Evolutionary conservation across 2,888 invertebrate genomes (phyloP).

Genomic region (Synanthedon vespiformis): DNA sequence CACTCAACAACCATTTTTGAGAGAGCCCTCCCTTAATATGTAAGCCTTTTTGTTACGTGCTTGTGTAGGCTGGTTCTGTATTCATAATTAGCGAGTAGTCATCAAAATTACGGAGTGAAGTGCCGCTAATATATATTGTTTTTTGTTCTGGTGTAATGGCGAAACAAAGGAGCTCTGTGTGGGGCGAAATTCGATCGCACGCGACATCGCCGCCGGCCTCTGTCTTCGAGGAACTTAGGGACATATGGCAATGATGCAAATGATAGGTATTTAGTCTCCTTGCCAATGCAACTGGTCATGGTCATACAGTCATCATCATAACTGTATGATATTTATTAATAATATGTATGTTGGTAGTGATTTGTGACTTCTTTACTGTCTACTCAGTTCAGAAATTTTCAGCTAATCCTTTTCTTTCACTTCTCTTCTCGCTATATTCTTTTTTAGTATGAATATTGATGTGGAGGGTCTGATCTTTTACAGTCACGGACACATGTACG

Average conservation of each 20-base stretch:
- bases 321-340: too few species aligned
- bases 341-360: too few species aligned
- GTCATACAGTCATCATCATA: too few species aligned
- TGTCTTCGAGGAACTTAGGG: constrained; percentile 9
- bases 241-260: not conserved
- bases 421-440: too few species aligned
- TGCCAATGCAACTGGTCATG: not conserved
- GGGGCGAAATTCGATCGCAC: constrained; percentile 55
- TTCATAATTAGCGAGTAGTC: constrained; percentile 45
- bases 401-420: too few species aligned
- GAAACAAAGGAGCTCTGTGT: constrained; percentile 40
- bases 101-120: constrained; percentile 54
- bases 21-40: constrained; percentile 13
- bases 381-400: too few species aligned
- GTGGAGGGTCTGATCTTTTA: too few species aligned
- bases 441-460: too few species aligned
- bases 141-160: constrained; percentile 24
- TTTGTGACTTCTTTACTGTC: too few species aligned
- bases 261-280: constrained; percentile 1
- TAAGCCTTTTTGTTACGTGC: constrained; percentile 6
- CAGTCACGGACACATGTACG: too few species aligned
- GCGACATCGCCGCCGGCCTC: constrained; percentile 44
- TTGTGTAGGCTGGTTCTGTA: constrained; percentile 15
- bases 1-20: constrained; percentile 23
- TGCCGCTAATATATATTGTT: constrained; percentile 58